These are phyloP conservation scores for Echinometra lucunter DNA, from an alignment of 53 echinoderm and acorn worm species.

Conservation along the genomic window DNA sequence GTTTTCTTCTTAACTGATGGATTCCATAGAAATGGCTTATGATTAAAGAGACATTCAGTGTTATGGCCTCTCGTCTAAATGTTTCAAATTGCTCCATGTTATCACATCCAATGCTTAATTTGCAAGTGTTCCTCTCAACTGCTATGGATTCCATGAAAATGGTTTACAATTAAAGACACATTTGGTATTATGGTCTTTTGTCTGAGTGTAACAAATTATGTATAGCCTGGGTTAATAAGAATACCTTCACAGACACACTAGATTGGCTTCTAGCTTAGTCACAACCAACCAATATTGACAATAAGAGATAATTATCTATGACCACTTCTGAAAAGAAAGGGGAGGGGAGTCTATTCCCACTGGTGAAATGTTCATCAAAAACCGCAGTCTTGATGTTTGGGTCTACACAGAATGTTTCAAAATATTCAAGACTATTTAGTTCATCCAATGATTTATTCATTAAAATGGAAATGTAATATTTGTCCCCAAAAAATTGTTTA, in stretches of 20 bases:
- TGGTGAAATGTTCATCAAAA: neutral
- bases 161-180: neutral
- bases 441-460: too few species aligned
- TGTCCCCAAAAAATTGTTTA: too few species aligned
- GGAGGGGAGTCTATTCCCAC: neutral
- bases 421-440: too few species aligned
- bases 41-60: neutral
- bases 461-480: too few species aligned
- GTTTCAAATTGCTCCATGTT: slow-evolving; percentile 29
- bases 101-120: too few species aligned
- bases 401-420: too few species aligned
- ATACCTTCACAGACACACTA: neutral
- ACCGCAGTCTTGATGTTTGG: neutral
- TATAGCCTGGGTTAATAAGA: neutral
- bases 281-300: neutral
- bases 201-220: slow-evolving; percentile 9
- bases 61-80: neutral
- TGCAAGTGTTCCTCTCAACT: neutral
- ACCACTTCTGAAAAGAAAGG: neutral
- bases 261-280: neutral
- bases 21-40: neutral
- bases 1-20: neutral
- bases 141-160: neutral
- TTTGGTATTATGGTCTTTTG: neutral
- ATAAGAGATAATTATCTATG: neutral